phyloP scores from a whole-genome alignment of 2,797 vertebrate species.

The Poecile montanus region DNA sequence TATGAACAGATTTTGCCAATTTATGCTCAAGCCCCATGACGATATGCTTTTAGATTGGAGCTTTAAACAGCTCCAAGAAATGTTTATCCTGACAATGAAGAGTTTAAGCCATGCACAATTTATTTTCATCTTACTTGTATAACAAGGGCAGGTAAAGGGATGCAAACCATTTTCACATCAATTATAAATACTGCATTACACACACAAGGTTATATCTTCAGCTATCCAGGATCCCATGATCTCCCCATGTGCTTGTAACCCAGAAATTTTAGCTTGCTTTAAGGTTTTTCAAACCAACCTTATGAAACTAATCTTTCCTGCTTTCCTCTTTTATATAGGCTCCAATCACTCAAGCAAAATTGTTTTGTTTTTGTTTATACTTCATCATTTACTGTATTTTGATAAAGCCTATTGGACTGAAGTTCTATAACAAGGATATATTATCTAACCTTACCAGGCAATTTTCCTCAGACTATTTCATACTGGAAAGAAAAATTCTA shows the following conservation, averaged over 20 bases:
- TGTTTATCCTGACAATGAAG: constrained; percentile 32
- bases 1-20: background rate
- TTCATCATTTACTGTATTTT: background rate
- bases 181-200: constrained; percentile 23
- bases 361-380: constrained; percentile 2
- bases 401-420: background rate
- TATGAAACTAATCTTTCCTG: background rate
- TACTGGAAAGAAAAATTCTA: background rate
- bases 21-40: background rate
- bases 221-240: background rate
- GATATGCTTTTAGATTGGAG: background rate
- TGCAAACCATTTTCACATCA: background rate
- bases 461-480: background rate
- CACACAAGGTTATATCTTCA: background rate
- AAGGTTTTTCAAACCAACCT: background rate
- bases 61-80: constrained; percentile 16
- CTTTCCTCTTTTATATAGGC: constrained; percentile 1
- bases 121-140: constrained; percentile 35
- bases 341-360: constrained; percentile 29
- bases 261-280: background rate
- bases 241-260: background rate
- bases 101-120: constrained; percentile 17
- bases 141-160: constrained; percentile 34
- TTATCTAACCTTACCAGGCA: background rate
- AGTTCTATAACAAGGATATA: background rate